Evolutionary conservation across 2,113 vertebrate genomes (phyloP), one percentile per base, ranked within the genome.

Genomic region (Petrocephalus microphthalmus): DNA sequence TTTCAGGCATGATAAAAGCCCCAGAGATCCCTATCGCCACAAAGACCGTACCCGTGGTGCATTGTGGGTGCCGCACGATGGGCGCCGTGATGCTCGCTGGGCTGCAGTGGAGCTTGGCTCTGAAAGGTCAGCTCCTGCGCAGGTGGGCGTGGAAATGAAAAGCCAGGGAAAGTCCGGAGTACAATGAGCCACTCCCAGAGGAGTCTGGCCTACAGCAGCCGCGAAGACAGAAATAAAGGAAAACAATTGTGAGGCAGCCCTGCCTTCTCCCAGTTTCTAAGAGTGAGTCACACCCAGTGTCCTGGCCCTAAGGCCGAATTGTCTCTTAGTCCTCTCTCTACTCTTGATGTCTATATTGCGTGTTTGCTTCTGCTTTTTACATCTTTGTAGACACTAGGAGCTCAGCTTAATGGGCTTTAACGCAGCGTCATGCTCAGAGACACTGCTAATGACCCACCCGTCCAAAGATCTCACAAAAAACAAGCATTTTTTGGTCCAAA

Each of bases 121-220:
- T 83, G 54, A 60, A 89, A 89, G 88, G 88, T 89, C 85, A 83
- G 37, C 13, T 29, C n/a, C 74, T 11, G 47, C 11, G 42, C 51
- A 57, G 49, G 82, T 20, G 17, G 42, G 56, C 22, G 47, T 78
- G 15, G 64, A 89, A 47, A 78, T 78, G 60, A 89, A 85, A 54
- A 86, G 13, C 7, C 82, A 25, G 2, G 52, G 71, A 89, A 87
- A 87, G 53, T 85, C 83, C 57, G 22, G 11, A 10, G 22, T 25
- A 88, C 22, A 88, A 67, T 83, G 74, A 52, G 49, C 25, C 45
- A 3, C 29, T 78, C 84, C 49, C 84, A 25, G 33, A 42, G 88
- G 49, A 87, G 71, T 37, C n/a, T 25, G 85, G 74, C 19, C 52
- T 60, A 17, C 37, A 67, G 20, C 60, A n/a, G 25, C 42, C 1